These are phyloP conservation scores for Alethe castanea DNA, from an alignment of 2,113 vertebrate species.

Conservation along the genomic window DNA sequence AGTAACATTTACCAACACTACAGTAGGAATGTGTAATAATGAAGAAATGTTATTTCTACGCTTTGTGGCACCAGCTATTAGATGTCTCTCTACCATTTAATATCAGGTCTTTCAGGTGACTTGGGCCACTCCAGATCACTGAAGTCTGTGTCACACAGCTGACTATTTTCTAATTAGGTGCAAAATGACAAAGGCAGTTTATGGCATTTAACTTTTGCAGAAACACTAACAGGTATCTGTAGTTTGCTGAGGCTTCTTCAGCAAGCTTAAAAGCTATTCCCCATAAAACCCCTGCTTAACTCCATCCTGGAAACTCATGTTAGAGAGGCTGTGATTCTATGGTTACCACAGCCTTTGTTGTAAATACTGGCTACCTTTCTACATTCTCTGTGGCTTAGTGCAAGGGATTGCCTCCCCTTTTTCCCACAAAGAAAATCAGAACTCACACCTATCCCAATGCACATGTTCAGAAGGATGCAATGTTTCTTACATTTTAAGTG, in stretches of 20 bases:
- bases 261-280: background rate
- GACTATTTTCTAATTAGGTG: background rate
- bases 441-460: background rate
- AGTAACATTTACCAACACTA: background rate
- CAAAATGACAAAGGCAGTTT: background rate
- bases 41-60: background rate
- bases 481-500: background rate
- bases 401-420: background rate
- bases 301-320: background rate
- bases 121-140: background rate
- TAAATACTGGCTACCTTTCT: background rate
- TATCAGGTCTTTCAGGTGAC: background rate
- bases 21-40: background rate
- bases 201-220: background rate
- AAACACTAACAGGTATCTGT: background rate
- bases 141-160: background rate
- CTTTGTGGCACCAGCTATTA: background rate
- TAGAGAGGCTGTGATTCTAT: background rate
- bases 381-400: background rate
- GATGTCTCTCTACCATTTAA: background rate
- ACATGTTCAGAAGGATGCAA: background rate
- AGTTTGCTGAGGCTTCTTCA: background rate
- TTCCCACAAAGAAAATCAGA: background rate
- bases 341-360: background rate
- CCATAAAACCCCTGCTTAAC: background rate